Evolutionary conservation across 2,113 vertebrate genomes (phyloP), one percentile per base, ranked within the genome.

Genomic region (Puma concolor): DNA sequence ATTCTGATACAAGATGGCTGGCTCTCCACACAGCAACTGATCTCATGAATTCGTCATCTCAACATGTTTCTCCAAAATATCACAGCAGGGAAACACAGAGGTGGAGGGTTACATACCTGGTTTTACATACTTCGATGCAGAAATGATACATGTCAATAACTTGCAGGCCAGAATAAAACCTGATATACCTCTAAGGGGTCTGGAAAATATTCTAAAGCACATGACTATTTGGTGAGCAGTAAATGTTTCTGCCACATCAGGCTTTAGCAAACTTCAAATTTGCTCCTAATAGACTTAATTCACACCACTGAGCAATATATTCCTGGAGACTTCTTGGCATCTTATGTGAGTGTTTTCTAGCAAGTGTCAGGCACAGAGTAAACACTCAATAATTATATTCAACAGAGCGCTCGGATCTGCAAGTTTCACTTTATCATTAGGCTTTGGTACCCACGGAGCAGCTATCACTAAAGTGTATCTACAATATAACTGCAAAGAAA

Each of bases 11-110:
- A 87, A 72, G 23, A 88, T 10, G 3, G 27, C 81, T 90, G 83
- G 29, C 74, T 80, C 6, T 93, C 36, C 54, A 79, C 38, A 14
- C 36, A 94, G 29, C 36, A 95, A 63, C 13, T 31, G 71, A 71
- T 50, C 25, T 36, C 48, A 15, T 67, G 48, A 88, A 88, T 83
- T 31, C 41, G 82, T 89, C 67, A 89, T 54, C 66, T 95, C 88
- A 93, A 67, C 33, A 72, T 74, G 94, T 93, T 48, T 83, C 76
- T 96, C 21, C 21, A 50, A 91, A 66, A 87, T 21, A 69, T 14
- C 50, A 64, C 41, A 57, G 64, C 71, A 95, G 48, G 38, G n/a
- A 29, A 41, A 66, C 50, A 38, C 14, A n/a, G 33, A 82, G 11
- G 60, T 52, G 21, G 36, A 88, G 4, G 71, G 16, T 88, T 17